Percentiles rank a stretch among this genome's conserved stretches.
Conservation (phyloP, 2,113 vertebrate species). For the Climacteris rufus region DNA sequence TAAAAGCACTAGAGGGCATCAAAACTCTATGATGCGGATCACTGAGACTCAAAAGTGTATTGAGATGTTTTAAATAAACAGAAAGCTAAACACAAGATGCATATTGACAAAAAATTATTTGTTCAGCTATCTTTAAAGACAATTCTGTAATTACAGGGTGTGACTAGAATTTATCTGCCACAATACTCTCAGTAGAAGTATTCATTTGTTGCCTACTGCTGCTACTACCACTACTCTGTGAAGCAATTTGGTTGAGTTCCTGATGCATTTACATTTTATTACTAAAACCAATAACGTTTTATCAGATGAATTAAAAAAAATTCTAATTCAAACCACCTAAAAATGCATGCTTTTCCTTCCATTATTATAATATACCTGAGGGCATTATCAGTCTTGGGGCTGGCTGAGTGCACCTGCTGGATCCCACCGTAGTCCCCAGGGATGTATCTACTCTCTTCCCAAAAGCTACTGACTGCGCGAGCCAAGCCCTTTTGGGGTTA, state of each 20-base stretch:
- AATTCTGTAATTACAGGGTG: background rate
- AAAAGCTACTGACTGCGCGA: conserved; percentile 75
- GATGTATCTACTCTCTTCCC: conserved; percentile 49
- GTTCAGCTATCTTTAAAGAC: background rate
- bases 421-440: background rate
- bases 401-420: background rate
- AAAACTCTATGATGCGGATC: background rate
- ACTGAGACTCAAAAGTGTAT: background rate
- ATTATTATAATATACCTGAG: conserved; percentile 62
- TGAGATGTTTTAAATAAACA: background rate
- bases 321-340: background rate
- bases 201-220: background rate
- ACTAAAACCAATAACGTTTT: background rate
- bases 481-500: conserved; percentile 45
- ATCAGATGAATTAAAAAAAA: background rate
- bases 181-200: background rate
- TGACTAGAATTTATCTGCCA: background rate
- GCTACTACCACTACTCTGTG: background rate
- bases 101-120: background rate
- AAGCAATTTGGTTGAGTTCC: background rate
- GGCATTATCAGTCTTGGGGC: background rate
- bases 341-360: background rate
- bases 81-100: background rate
- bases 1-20: conserved; percentile 56
- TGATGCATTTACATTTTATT: background rate